Evolutionary conservation across 2,113 vertebrate species (phyloP).

Genomic region (Lepus europaeus): DNA sequence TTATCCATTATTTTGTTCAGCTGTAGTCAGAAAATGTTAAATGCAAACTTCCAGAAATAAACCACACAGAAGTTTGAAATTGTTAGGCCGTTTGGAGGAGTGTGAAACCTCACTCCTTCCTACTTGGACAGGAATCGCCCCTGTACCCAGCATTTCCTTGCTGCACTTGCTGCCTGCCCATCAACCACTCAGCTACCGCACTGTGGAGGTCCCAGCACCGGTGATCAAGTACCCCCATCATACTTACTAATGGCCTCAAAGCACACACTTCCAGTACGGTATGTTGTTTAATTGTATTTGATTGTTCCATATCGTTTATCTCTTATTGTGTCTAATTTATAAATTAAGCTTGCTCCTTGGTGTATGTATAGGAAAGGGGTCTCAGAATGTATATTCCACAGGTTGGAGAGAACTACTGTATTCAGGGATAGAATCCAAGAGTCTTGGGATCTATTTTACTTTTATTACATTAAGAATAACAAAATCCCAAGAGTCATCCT

Average conservation of each 20-base stretch:
- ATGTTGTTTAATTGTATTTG: not conserved
- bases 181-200: not conserved
- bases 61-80: not conserved
- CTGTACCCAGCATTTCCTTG: not conserved
- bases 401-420: not conserved
- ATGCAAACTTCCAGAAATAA: not conserved
- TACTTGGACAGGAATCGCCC: not conserved
- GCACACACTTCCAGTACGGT: not conserved
- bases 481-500: conserved; percentile 44
- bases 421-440: not conserved
- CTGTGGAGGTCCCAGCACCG: not conserved
- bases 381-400: not conserved
- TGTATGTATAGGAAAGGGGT: not conserved
- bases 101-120: not conserved
- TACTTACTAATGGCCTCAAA: not conserved
- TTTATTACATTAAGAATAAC: conserved; percentile 38
- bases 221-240: not conserved
- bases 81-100: not conserved
- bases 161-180: too few species aligned
- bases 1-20: not conserved
- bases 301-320: not conserved
- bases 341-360: not conserved
- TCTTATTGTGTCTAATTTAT: not conserved
- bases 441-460: not conserved
- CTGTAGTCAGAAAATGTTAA: not conserved